Evolutionary conservation across 2,113 vertebrate species (phyloP).

Genomic region (Alouatta palliata): DNA sequence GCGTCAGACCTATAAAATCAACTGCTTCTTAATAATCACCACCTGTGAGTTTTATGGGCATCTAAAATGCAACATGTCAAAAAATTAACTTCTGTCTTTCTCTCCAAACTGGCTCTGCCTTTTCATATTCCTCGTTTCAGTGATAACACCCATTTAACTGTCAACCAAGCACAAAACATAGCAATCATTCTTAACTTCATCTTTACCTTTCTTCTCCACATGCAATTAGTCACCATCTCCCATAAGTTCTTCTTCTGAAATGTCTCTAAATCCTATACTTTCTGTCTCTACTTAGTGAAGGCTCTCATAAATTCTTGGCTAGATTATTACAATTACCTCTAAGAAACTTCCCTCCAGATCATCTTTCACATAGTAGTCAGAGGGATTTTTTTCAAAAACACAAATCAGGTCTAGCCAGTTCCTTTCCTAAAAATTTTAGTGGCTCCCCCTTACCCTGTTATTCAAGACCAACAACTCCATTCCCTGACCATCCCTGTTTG

Average conservation of each 20-base stretch:
- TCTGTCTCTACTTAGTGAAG: not conserved
- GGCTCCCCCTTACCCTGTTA: not conserved
- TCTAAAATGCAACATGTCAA: constrained; percentile 27
- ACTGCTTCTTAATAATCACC: not conserved
- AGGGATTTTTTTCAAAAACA: not conserved
- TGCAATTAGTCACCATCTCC: not conserved
- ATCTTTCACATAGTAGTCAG: not conserved
- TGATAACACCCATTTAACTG: not conserved
- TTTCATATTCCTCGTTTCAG: not conserved
- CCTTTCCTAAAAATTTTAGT: not conserved
- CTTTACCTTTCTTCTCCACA: not conserved
- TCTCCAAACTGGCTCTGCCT: constrained; percentile 2
- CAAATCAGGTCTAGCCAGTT: not conserved
- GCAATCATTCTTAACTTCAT: not conserved
- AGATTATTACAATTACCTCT: not conserved
- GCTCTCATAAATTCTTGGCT: not conserved
- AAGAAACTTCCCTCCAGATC: not conserved
- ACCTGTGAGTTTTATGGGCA: not conserved
- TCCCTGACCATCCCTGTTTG: not conserved
- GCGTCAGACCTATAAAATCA: constrained; percentile 11
- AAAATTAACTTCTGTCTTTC: constrained; percentile 24
- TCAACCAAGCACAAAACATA: not conserved
- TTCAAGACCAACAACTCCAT: not conserved
- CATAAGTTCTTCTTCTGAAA: not conserved
- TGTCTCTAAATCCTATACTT: not conserved